Percentiles rank a stretch among this genome's conserved stretches.
Evolutionary conservation across 1,140 invertebrate species (phyloP).

Genomic region (Listronotus oregonensis): DNA sequence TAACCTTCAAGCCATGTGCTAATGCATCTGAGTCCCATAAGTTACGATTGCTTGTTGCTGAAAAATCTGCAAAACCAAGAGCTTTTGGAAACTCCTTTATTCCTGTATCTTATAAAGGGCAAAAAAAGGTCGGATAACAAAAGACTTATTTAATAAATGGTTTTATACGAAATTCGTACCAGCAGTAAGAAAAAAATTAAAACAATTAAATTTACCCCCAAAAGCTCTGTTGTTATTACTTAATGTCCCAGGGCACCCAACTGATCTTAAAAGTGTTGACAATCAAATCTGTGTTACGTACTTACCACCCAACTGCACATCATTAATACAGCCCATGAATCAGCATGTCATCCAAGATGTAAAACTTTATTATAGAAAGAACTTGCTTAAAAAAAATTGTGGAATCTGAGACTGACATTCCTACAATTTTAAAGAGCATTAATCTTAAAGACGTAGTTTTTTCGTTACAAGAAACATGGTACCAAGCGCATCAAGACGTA

Average conservation of each 20-base stretch:
- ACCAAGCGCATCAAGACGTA: too few relatives aligned
- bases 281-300: too few relatives aligned
- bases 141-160: constrained; percentile 1
- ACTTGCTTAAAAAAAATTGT: too few relatives aligned
- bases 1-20: too few relatives aligned
- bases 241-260: background rate
- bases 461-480: too few relatives aligned
- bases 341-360: constrained; percentile 4
- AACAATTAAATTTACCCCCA: background rate
- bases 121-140: constrained; percentile 8
- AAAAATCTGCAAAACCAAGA: too few relatives aligned
- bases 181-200: constrained; percentile 1
- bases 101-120: constrained; percentile 2
- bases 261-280: background rate
- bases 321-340: background rate
- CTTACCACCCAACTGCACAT: too few relatives aligned
- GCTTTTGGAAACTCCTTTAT: constrained; percentile 2
- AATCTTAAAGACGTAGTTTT: too few relatives aligned
- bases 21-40: too few relatives aligned
- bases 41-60: too few relatives aligned
- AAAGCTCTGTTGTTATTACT: constrained; percentile 1
- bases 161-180: constrained; percentile 3
- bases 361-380: background rate
- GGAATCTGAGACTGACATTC: too few relatives aligned
- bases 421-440: too few relatives aligned